Evolutionary conservation across 37 sponge, comb jelly and placozoan genomes (phyloP), one percentile per base, ranked within the genome.

Genomic region (Beroe forskalii): DNA sequence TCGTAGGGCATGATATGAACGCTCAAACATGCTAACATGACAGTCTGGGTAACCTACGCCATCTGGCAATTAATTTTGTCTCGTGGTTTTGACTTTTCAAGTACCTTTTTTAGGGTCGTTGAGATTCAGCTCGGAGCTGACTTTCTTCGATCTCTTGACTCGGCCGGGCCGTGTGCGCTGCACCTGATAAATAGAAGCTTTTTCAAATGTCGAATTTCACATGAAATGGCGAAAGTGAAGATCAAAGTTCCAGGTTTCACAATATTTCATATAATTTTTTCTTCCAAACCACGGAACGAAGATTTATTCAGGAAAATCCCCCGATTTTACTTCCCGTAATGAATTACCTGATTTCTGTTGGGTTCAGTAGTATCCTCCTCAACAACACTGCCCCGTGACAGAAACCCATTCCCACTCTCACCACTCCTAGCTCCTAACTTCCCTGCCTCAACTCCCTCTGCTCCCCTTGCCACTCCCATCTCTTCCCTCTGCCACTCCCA

Each of bases 111-210:
- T 48, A 48, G 55, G 55, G 12, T 48, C 55, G 55, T 48, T 48
- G 55, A 48, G 55, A 12, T 48, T 48, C 55, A 48, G 55, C 12
- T 48, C 55, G 12, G 55, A 48, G 55, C 55, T 48, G 12, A 48
- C 55, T 69, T 69, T 69, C 38, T 69, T 69, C 19, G 38, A 32
- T 33, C 72, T 27, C 32, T 69, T 69, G 4, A 69, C 72, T 69
- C 32, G 33, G 1, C 72, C 72, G 37, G 72, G 72, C 32, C 72
- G 2, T 1, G 35, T 35, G 1, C 72, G 1, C 38, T 69, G 72
- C 2, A 69, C 72, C 72, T 69, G 39, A 69, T 6, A 8, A 64
- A 8, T 64, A 12, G 55, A n/a, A n/a, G n/a, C n/a, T n/a, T n/a
- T n/a, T n/a, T n/a, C n/a, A n/a, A n/a, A n/a, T n/a, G n/a, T n/a